phyloP scores from a whole-genome alignment of 2,888 invertebrate species.

The Bombylius major region DNA sequence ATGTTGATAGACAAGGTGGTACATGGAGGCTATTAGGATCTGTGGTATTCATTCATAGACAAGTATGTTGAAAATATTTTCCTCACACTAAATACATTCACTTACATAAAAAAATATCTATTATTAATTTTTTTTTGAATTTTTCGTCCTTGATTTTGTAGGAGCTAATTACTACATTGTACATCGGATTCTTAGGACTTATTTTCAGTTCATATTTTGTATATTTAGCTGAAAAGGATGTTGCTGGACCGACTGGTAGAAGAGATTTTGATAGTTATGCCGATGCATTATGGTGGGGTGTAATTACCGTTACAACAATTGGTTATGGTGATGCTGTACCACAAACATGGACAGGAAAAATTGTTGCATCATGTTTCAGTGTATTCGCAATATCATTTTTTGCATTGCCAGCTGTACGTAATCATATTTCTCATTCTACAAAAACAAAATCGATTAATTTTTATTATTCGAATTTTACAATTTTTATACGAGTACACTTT shows the following conservation, averaged over 20 bases:
- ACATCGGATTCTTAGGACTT: conserved; percentile 72
- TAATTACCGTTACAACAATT: conserved; percentile 71
- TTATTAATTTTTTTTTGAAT: neutral
- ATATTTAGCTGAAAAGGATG: conserved; percentile 70
- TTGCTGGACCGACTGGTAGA: conserved; percentile 45
- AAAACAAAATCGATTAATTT: neutral
- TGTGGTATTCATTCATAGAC: conserved; percentile 74
- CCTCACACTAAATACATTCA: neutral
- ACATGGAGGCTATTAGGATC: conserved; percentile 75
- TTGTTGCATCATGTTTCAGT: conserved; percentile 73
- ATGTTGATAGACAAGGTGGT: conserved; percentile 74
- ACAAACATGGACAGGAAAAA: conserved; percentile 77
- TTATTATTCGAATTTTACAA: neutral
- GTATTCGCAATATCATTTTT: conserved; percentile 80
- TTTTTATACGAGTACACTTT: neutral
- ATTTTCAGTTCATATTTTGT: conserved; percentile 78
- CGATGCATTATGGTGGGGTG: conserved; percentile 62
- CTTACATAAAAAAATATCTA: neutral
- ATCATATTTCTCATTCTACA: conserved; percentile 32
- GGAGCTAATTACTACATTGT: conserved; percentile 72
- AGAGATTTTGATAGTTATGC: conserved; percentile 66
- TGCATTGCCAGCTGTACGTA: conserved; percentile 63
- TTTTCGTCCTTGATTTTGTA: conserved; percentile 24
- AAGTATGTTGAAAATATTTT: conserved; percentile 38
- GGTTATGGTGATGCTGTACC: conserved; percentile 81